A percentile compares a stretch with the other conserved stretches of the same genome.
These are phyloP conservation scores for Perca fluviatilis DNA, from an alignment of 2,113 vertebrate species.

Conservation along the genomic window DNA sequence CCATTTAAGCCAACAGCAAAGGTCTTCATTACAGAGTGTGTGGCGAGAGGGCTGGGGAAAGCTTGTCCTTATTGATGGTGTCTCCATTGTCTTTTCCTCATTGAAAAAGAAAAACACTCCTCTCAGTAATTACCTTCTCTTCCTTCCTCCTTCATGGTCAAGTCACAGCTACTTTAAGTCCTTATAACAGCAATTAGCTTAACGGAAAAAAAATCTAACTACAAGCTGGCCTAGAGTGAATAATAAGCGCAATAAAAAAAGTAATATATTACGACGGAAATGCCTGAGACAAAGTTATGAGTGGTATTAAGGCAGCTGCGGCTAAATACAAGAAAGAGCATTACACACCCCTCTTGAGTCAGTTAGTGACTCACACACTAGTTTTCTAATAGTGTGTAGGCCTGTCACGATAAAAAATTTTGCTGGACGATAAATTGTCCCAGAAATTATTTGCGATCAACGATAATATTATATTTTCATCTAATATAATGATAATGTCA, in stretches of 20 bases:
- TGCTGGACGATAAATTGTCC: too few relatives aligned
- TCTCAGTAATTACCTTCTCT: conserved; percentile 78
- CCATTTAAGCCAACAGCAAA: conserved; percentile 80
- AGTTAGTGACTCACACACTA: conserved; percentile 10
- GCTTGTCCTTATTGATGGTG: conserved; percentile 82
- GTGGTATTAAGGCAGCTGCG: conserved; percentile 21
- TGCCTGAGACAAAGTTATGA: conserved; percentile 20
- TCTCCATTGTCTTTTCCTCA: conserved; percentile 79
- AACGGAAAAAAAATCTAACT: conserved; percentile 23
- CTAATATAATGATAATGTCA: too few relatives aligned
- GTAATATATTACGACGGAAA: conserved; percentile 42
- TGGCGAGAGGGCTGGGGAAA: conserved; percentile 68
- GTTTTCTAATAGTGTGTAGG: conserved; percentile 5
- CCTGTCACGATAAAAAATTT: too few relatives aligned
- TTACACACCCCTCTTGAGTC: conserved; percentile 18
- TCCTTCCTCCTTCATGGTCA: conserved; percentile 62
- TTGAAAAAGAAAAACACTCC: conserved; percentile 59
- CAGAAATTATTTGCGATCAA: too few relatives aligned
- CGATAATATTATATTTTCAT: too few relatives aligned
- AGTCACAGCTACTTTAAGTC: conserved; percentile 72
- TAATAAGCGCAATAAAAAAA: conserved; percentile 51
- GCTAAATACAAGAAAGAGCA: conserved; percentile 17
- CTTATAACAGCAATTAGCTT: conserved; percentile 74
- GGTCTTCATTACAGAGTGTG: conserved; percentile 83
- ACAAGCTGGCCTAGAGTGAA: conserved; percentile 43